Evolutionary conservation across 2,113 vertebrate species (phyloP), one percentile per base, ranked within the genome.

Genomic region (Lasiurus borealis): DNA sequence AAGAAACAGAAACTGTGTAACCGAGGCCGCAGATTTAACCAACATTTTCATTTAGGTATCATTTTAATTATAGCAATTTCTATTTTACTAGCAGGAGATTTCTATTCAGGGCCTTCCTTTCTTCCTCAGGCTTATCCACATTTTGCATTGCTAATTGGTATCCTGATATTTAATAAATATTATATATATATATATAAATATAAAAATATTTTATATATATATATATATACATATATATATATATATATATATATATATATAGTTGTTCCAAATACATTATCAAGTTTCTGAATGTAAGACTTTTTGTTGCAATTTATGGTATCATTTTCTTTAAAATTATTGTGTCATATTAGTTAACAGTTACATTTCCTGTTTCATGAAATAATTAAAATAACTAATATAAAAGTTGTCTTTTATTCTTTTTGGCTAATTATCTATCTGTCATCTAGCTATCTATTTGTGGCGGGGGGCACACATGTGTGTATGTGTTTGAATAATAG

Each of bases 81-180:
- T 46, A 3, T 62, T 48, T 66, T 57, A 34, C 8, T 69, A 48
- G 11, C 7, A 15, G 12, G 12, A 72, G 25, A 66, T 36, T 86
- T 72, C 59, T 93, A 6, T 34, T 54, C 11, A n/a, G 16, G 19
- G 8, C 4, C 46, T 57, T 76, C 46, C 21, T 76, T 34, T 69
- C 46, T 71, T 44, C 9, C 19, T 59, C 23, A 48, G 85, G 16
- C 16, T 66, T 31, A 64, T n/a, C 6, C 18, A 8, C 11, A 52
- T 46, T 84, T 78, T 95, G 72, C n/a, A 31, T 52, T 91, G 5
- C 23, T 69, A 19, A 62, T 29, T 59, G n/a, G 34, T 57, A 1
- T 72, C 36, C 18, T 62, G 23, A 68, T 76, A 78, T 84, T 90
- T 71, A 94, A 95, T 96, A 95, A 77, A 88, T 4, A 9, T 71